Conservation (phyloP, 2,888 invertebrate genomes). For the Phaedon cochleariae region DNA sequence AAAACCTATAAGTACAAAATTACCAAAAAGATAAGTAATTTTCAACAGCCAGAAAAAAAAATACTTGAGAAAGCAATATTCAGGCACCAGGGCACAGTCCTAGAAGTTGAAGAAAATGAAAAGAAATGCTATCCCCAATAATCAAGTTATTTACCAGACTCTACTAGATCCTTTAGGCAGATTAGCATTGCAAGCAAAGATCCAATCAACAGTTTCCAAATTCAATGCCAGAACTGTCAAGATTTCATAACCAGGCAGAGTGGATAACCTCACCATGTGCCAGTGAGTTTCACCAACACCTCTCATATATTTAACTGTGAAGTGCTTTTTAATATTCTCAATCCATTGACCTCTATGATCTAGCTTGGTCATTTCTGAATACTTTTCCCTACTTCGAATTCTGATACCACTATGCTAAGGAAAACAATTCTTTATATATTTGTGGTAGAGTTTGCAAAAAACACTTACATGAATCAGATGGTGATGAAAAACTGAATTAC, state of each 20-base stretch:
- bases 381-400: constrained; percentile 48
- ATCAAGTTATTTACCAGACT: constrained; percentile 73
- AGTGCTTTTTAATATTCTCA: constrained; percentile 62
- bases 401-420: constrained; percentile 56
- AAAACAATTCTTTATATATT: constrained; percentile 15
- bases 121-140: too few relatives aligned
- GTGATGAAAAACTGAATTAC: constrained; percentile 64
- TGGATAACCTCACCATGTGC: constrained; percentile 71
- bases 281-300: constrained; percentile 54
- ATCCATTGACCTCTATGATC: constrained; percentile 64
- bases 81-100: too few relatives aligned
- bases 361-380: constrained; percentile 56
- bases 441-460: background rate
- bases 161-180: constrained; percentile 64
- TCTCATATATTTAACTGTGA: constrained; percentile 56
- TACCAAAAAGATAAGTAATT: too few relatives aligned
- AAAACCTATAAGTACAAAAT: too few relatives aligned
- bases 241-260: constrained; percentile 66
- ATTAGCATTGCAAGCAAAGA: constrained; percentile 77
- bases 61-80: too few relatives aligned
- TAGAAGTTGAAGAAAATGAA: too few relatives aligned
- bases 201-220: constrained; percentile 76
- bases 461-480: constrained; percentile 64
- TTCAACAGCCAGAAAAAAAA: too few relatives aligned
- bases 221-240: constrained; percentile 75